Base-by-base conservation (phyloP, 2,113 vertebrate genomes). In the Semnopithecus entellus region DNA sequence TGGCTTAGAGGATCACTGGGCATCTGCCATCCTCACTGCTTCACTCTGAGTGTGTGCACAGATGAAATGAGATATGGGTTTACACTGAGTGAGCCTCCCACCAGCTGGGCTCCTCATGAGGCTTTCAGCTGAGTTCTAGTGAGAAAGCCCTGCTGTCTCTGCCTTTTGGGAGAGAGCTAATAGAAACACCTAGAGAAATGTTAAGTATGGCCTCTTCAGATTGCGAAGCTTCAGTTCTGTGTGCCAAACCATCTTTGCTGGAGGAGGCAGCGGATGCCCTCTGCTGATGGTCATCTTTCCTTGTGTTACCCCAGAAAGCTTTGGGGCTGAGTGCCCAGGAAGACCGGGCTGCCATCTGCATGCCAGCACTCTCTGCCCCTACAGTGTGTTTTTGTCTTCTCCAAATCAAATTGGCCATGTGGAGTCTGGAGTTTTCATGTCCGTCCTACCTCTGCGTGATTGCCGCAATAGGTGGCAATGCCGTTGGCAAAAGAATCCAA, bases 1-100 rank as follows among this genome's bases (percentile, higher is more conserved):
- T 17, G 45, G 76, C 23, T 75, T 3, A 5, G 11, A 45, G 45
- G 25, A 16, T 12, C 17, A 10, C 83, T 55, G 16, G 17, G 20
- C 30, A 8, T 57, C 64, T 4, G 25, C 22, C 45, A 23, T 48
- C 59, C 25, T 79, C 59, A 17, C 38, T 25, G 18, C 25, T 64
- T 27, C 0, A 0, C 55, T 9, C 38, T 13, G n/a, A 55, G 32
- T 11, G 3, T 0, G n/a, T 38, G 30, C 30, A 45, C 25, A 64
- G 43, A 75, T 30, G n/a, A 30, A 43, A 66, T 32, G 45, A 66
- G 45, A n/a, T 16, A 35, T 0, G 8, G 38, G 11, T 2, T 52
- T 38, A 5, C 20, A 11, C 20, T 35, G 35, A 64, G 27, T 4
- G 52, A 64, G 23, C 17, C 43, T 86, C 90, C 43, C 5, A 18